Conservation (phyloP, 2,888 invertebrate species). For the Thysanoteuthis rhombus region DNA sequence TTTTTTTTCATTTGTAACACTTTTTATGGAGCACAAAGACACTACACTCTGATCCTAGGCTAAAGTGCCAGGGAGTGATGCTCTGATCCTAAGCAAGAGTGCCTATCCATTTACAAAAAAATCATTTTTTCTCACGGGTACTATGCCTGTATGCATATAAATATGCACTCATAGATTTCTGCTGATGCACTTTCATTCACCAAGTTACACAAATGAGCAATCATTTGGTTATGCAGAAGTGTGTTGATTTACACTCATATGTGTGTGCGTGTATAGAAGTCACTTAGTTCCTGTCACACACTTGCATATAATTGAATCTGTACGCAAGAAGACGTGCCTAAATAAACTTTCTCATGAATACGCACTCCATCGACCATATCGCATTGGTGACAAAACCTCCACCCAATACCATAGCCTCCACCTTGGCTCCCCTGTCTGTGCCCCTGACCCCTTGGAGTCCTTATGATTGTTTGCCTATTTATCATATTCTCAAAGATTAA, state of each 20-base stretch:
- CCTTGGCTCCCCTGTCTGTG: no score
- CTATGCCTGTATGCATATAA: neutral
- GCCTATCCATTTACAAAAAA: no score
- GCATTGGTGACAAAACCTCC: neutral
- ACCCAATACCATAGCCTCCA: neutral
- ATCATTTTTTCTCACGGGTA: no score
- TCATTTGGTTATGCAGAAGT: neutral
- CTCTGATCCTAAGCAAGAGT: no score
- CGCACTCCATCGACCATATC: neutral
- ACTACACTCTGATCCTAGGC: no score
- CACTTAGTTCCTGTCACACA: neutral
- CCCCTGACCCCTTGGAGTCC: neutral
- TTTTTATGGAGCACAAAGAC: no score
- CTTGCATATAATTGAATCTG: neutral
- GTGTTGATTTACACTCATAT: neutral
- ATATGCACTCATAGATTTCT: neutral
- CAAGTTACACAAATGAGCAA: neutral
- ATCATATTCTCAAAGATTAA: neutral
- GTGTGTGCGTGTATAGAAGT: neutral
- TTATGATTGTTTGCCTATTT: neutral
- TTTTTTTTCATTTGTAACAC: no score
- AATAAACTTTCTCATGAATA: neutral
- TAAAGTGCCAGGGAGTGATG: no score
- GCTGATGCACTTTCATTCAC: neutral
- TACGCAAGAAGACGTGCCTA: neutral